Conservation (phyloP, 1,140 invertebrate genomes). For the Apis cerana region DNA sequence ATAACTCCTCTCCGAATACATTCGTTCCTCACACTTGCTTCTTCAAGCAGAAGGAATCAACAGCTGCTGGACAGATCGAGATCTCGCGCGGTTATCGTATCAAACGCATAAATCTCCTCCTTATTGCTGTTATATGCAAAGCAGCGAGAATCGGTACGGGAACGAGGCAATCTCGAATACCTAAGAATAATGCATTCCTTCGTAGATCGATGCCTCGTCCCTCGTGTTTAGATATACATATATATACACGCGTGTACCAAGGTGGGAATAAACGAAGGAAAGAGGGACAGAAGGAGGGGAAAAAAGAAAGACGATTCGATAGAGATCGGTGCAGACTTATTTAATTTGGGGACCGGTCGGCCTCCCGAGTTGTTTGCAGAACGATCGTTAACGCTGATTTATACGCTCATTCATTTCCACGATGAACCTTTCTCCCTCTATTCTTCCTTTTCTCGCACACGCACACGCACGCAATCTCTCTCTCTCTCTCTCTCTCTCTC, state of each 20-base stretch:
- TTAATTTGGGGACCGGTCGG: constrained; percentile 62
- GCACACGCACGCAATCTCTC: background rate
- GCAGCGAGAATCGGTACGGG: constrained; percentile 54
- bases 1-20: background rate
- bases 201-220: constrained; percentile 43
- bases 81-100: constrained; percentile 64
- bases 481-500: background rate
- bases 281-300: background rate
- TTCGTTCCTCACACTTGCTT: no score
- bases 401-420: constrained; percentile 68
- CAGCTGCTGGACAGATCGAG: constrained; percentile 41
- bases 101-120: constrained; percentile 67
- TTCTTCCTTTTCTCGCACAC: background rate
- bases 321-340: constrained; percentile 61
- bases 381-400: constrained; percentile 70
- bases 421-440: constrained; percentile 43
- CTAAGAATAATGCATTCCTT: constrained; percentile 55
- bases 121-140: constrained; percentile 73
- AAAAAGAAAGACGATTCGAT: constrained; percentile 28
- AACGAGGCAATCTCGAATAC: constrained; percentile 8
- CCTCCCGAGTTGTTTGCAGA: constrained; percentile 61
- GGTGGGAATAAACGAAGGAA: no score
- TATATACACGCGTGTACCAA: background rate
- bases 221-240: background rate
- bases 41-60: background rate